Evolutionary conservation across 35 echinoderm and acorn worm species (phyloP), one percentile per base, ranked within the genome.

Genomic region (Patiria miniata): DNA sequence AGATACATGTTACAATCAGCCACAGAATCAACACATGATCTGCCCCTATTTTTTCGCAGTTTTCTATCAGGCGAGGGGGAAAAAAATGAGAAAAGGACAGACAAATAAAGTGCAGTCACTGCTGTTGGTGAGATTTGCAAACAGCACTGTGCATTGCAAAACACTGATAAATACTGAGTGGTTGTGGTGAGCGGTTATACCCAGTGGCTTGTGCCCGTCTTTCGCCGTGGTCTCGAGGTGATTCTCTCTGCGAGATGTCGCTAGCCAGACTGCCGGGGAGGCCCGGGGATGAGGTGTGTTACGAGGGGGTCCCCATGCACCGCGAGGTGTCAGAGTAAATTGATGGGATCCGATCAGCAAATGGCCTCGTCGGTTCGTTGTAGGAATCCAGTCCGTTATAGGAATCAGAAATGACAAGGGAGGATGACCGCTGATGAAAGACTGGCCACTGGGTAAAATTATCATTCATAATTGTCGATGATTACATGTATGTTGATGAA

Each of bases 401-500:
- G n/a, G n/a, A n/a, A n/a, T n/a, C 42, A 12, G 12, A 30, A 28
- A 36, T 0, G 34, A 16, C 65, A 22, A 73, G 10, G 65, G 1
- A 73, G 34, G 65, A 73, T 73, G 42, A 47, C 42, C 42, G 42
- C 4, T 32, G 34, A 73, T 22, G 34, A 73, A 30, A 73, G 12
- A 34, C 2, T 73, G 34, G 65, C 29, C 65, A 73, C 0, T 34
- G 65, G 65, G 65, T 73, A 73, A 36, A n/a, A 73, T 73, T 73
- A 73, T 26, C 65, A 73, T 73, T 73, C 65, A 73, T 73, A 73
- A 73, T 73, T 73, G n/a, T n/a, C n/a, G n/a, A n/a, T n/a, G 42
- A 47, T 12, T 47, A 12, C 42, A 4, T 6, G 12, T 47, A 12
- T 47, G 42, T 47, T 47, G 4, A 47, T 47, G 12, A 4, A 47